phyloP scores from a whole-genome alignment of 2,888 invertebrate genomes.

The Lasioglossum villosulum region DNA sequence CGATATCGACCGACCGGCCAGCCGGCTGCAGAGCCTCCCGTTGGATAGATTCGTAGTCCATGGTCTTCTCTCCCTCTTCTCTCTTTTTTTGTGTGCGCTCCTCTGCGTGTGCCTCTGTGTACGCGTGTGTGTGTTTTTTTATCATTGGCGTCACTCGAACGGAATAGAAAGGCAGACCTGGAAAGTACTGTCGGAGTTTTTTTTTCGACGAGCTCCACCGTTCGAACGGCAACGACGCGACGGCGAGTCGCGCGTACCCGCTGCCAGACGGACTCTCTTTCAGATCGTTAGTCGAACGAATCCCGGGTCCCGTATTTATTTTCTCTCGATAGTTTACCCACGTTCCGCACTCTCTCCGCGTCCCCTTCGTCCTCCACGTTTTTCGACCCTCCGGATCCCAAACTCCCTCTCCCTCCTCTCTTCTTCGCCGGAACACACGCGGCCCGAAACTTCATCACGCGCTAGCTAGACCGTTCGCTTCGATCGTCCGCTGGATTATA shows the following conservation, averaged over 20 bases:
- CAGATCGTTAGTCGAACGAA: conserved; percentile 66
- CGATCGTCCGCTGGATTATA: background rate
- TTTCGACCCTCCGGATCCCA: conserved; percentile 5
- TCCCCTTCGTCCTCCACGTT: background rate
- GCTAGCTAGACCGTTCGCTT: conserved; percentile 37
- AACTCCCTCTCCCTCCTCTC: conserved; percentile 6
- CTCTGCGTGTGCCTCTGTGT: too few species aligned
- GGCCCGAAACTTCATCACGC: conserved; percentile 25
- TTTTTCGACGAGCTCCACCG: conserved; percentile 12
- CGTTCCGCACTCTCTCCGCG: conserved; percentile 33
- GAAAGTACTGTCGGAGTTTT: conserved; percentile 58
- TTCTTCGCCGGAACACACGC: conserved; percentile 27
- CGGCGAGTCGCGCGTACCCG: conserved; percentile 39
- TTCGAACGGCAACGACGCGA: conserved; percentile 36
- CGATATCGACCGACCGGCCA: conserved; percentile 44
- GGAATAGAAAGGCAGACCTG: conserved; percentile 58
- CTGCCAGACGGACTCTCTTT: conserved; percentile 45
- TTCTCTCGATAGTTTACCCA: conserved; percentile 65
- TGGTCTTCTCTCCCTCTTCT: background rate
- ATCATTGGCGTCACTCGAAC: conserved; percentile 46
- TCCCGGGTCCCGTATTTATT: conserved; percentile 68
- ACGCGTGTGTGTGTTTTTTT: conserved; percentile 21
- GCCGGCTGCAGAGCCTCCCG: conserved; percentile 29
- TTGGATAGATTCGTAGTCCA: conserved; percentile 42
- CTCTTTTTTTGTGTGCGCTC: background rate